Evolutionary conservation across 2,113 vertebrate genomes (phyloP), one percentile per base, ranked within the genome.

Genomic region (Syngnathoides biaculeatus): DNA sequence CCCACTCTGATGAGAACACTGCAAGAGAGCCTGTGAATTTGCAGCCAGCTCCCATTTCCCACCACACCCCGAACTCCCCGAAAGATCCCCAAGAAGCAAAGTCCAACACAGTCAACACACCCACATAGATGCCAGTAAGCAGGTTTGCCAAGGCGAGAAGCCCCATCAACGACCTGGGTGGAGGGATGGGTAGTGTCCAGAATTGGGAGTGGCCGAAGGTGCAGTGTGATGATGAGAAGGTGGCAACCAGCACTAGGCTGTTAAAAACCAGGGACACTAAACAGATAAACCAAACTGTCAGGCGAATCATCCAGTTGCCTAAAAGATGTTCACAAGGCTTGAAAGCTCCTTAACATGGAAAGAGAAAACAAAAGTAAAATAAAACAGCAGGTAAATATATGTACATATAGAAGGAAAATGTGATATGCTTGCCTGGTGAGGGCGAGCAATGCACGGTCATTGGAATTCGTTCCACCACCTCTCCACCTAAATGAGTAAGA

Each of bases 281-380:
- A 88, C 97, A 98, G 91, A 99, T 98, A 89, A 99, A 99, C 97
- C 97, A 99, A 66, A 99, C 96, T 0, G 96, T 98, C 73, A 98
- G 92, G 57, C 97, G 95, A 65, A 99, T 98, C 97, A 98, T 98
- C 97, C 97, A 99, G 89, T 95, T 98, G 66, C 97, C 96, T 79
- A 99, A 86, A 67, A 99, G 91, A 80, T 98, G 95, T 86, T 95
- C 93, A 52, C 97, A 99, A 27, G 97, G 97, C 88, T 98, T 98
- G 85, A 99, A 98, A 65, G 95, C 96, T 86, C 97, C 97, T 98
- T 87, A 19, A 63, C 48, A 64, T 3, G n/a, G 27, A 72, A 70
- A 68, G 45, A 55, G 55, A 1, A 50, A 64, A 24, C 64, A 14
- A 12, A 4, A 15, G 40, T 3, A 38, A 22, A 70, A 52, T 7